Evolutionary conservation across 2,888 invertebrate species (phyloP).

Genomic region (Caenorhabditis sp.): DNA sequence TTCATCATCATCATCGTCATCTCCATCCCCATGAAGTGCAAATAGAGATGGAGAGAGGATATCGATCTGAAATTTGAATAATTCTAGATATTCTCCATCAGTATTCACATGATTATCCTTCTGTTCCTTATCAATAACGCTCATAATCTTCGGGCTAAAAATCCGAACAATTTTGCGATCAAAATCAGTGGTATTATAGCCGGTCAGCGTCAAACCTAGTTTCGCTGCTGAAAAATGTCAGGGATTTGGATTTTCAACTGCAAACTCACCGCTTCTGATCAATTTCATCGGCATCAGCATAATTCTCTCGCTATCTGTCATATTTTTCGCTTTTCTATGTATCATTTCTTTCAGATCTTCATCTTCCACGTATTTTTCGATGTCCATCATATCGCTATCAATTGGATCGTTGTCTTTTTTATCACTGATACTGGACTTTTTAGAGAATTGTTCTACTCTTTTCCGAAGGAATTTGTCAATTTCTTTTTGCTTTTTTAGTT

Average conservation of each 20-base stretch:
- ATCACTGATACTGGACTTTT: not conserved
- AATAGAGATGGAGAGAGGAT: constrained; percentile 58
- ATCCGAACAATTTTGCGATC: constrained; percentile 65
- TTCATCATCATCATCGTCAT: too few species aligned
- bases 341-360: constrained; percentile 49
- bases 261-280: constrained; percentile 41
- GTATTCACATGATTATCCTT: constrained; percentile 40
- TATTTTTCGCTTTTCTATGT: constrained; percentile 35
- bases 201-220: constrained; percentile 58
- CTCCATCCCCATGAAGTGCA: constrained; percentile 34
- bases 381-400: constrained; percentile 24
- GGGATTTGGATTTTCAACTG: not conserved
- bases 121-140: constrained; percentile 36
- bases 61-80: too few species aligned
- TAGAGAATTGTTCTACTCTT: constrained; percentile 8
- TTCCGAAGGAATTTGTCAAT: constrained; percentile 32
- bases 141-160: constrained; percentile 62
- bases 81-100: too few species aligned
- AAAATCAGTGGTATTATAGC: constrained; percentile 72
- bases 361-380: constrained; percentile 56
- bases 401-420: not conserved
- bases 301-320: constrained; percentile 53
- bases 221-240: constrained; percentile 56
- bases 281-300: constrained; percentile 59
- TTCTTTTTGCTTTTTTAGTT: constrained; percentile 46